Evolutionary conservation across 1,140 invertebrate genomes (phyloP), one percentile per base, ranked within the genome.

Genomic region (Prorops nasuta): DNA sequence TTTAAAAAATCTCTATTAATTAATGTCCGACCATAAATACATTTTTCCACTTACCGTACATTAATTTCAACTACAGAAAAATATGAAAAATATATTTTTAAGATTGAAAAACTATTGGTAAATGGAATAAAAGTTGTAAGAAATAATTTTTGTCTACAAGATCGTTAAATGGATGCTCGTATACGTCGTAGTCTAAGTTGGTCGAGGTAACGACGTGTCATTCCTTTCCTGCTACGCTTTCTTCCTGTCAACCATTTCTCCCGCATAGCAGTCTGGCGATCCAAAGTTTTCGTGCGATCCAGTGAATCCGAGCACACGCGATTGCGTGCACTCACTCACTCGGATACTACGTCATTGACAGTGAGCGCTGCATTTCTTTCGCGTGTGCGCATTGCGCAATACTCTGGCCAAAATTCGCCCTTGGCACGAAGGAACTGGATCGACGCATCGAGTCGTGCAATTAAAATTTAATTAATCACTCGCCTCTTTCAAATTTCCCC

Each of bases 171-270:
- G n/a, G n/a, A 4, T 35, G 14, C 34, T 3, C 47, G 45, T 49
- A 40, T 38, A 53, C 49, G 31, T 24, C 44, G 46, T 54, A 20
- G 21, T 20, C 20, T 28, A 53, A 60, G 55, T 48, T 58, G 56
- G 36, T 51, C 55, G 50, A 60, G 57, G 44, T 53, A 63, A 56
- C 49, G 48, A 45, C 46, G 44, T 47, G 42, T 56, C 57, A 60
- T 63, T 59, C 48, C 39, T 63, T 57, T 59, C 54, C 55, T 57
- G 66, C 64, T 47, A 71, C 67, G 67, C 69, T 70, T 71, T 71
- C 69, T 70, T 70, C 58, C 52, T 46, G 45, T 36, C 24, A 10
- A 38, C 43, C 58, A 68, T 62, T 69, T 70, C 58, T 60, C 60
- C 54, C 24, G 28, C 45, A 28, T 28, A 28, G 24, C 24, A 28